phyloP scores from a whole-genome alignment of 2,888 invertebrate genomes.

The Steromphala cineraria region DNA sequence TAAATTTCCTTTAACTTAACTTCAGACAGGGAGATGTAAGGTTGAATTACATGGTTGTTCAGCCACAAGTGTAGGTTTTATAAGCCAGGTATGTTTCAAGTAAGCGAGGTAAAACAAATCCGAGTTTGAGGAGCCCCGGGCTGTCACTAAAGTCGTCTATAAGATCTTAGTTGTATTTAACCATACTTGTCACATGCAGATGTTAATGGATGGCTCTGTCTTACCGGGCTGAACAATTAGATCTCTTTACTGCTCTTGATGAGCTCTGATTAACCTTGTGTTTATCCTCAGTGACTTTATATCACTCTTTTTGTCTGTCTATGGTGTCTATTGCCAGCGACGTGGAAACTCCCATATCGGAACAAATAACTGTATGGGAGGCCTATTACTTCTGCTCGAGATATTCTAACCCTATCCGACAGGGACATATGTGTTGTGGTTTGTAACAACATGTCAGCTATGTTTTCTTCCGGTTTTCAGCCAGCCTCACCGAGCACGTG shows the following conservation, averaged over 20 bases:
- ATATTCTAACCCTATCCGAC: not conserved
- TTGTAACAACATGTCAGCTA: not conserved
- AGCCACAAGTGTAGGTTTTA: no score
- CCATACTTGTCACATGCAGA: not conserved
- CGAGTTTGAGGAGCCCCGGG: no score
- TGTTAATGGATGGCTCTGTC: conserved; percentile 18
- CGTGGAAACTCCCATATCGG: not conserved
- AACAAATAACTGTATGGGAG: not conserved
- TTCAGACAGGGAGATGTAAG: no score
- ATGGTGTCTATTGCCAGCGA: not conserved
- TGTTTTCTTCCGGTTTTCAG: not conserved
- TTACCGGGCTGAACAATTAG: conserved; percentile 2
- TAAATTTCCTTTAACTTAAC: no score
- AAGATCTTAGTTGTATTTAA: no score
- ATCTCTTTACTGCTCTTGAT: conserved; percentile 17
- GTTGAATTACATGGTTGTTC: no score
- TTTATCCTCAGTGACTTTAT: not conserved
- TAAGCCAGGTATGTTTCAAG: no score
- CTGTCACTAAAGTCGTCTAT: no score
- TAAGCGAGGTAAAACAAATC: no score
- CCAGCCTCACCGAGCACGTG: not conserved
- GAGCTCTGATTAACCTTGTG: no score
- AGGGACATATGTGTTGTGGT: not conserved
- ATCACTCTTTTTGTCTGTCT: not conserved
- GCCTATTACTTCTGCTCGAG: no score